phyloP scores from a whole-genome alignment of 1,140 invertebrate species.

The Drosophila pseudoananassae region DNA sequence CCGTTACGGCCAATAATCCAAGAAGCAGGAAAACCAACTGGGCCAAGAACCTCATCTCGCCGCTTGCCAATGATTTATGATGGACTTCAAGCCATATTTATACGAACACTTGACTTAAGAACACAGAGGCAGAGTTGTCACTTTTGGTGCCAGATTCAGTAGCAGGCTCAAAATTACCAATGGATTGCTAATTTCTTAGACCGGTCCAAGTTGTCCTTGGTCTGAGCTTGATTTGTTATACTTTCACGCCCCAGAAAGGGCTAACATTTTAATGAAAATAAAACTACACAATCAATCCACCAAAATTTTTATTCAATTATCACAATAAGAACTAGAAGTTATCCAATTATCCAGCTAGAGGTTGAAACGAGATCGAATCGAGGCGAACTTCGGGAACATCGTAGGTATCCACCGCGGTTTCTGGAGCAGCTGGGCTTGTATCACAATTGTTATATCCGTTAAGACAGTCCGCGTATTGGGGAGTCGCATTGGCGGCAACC shows the following conservation, averaged over 20 bases:
- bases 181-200: neutral
- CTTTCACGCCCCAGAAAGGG: too few relatives aligned
- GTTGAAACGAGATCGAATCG: neutral
- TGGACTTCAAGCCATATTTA: neutral
- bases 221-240: too few relatives aligned
- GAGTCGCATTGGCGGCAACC: neutral
- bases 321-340: neutral
- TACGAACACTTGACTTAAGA: neutral
- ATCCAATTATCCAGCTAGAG: neutral
- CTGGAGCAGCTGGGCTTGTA: neutral
- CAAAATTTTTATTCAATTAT: constrained; percentile 2
- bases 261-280: neutral
- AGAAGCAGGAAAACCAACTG: neutral
- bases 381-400: neutral
- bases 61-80: neutral
- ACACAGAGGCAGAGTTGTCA: neutral
- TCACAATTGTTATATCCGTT: neutral
- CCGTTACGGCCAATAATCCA: neutral
- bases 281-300: neutral
- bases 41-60: neutral
- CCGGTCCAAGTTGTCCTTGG: neutral
- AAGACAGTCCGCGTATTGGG: neutral
- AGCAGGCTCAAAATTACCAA: neutral
- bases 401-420: constrained; percentile 2
- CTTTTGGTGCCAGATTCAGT: neutral